Evolutionary conservation across 2,113 vertebrate species (phyloP).

Genomic region (Empidonax traillii): DNA sequence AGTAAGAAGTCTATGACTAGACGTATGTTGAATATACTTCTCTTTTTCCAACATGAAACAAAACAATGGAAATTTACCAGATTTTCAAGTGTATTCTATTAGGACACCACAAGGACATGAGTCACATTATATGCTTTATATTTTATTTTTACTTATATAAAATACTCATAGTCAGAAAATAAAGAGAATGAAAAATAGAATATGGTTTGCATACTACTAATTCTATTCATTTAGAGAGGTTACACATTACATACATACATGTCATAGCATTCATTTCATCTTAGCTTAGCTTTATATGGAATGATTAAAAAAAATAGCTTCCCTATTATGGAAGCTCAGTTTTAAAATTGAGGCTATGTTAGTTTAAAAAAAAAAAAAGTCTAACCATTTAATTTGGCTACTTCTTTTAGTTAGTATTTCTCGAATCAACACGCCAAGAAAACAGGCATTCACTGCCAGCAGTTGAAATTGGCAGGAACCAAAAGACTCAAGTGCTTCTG

Average conservation of each 20-base stretch:
- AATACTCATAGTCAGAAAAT: neutral
- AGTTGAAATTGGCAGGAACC: neutral
- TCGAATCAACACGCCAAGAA: neutral
- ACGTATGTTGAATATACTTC: neutral
- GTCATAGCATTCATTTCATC: neutral
- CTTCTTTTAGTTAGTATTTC: neutral
- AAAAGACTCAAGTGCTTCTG: neutral
- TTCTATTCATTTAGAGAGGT: neutral
- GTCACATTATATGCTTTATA: neutral
- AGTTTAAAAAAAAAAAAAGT: neutral
- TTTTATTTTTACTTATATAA: neutral
- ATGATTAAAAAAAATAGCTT: neutral
- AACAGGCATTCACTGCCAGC: neutral
- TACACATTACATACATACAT: neutral
- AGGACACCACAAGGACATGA: neutral
- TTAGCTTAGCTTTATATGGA: neutral
- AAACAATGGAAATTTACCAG: neutral
- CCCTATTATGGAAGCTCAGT: neutral
- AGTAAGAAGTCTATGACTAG: neutral
- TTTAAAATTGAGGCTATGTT: neutral
- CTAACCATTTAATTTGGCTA: neutral
- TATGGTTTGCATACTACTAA: neutral
- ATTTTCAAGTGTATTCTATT: neutral
- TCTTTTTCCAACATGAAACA: neutral
- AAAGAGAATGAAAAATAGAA: neutral